Evolutionary conservation across 2,888 invertebrate genomes (phyloP).

Genomic region (Thyatira batis): DNA sequence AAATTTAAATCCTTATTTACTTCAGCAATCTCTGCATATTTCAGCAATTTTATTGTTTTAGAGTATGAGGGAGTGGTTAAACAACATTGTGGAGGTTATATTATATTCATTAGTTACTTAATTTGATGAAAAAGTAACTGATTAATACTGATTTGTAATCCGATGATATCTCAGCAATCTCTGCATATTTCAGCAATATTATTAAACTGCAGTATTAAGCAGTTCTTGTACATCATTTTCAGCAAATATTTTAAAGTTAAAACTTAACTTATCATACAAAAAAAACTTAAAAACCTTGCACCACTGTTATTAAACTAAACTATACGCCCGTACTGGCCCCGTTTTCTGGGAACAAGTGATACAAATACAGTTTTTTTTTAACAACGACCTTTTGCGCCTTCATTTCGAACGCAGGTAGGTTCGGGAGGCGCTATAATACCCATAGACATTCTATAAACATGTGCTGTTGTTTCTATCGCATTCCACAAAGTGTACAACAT

Average conservation of each 20-base stretch:
- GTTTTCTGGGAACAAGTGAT: constrained; percentile 3
- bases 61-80: not conserved
- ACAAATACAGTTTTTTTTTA: not conserved
- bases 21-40: not conserved
- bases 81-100: not conserved
- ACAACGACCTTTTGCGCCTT: not conserved
- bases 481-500: too few relatives aligned
- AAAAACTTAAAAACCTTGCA: not conserved
- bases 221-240: too few relatives aligned
- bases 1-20: not conserved
- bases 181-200: too few relatives aligned
- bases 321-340: not conserved
- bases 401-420: not conserved
- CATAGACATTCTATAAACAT: not conserved
- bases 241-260: too few relatives aligned
- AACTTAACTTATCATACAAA: too few relatives aligned
- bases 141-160: too few relatives aligned
- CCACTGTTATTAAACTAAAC: not conserved
- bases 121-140: too few relatives aligned
- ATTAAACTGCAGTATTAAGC: too few relatives aligned
- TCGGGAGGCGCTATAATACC: not conserved
- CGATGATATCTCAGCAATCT: too few relatives aligned
- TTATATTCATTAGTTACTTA: too few relatives aligned
- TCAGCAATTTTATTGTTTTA: not conserved
- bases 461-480: not conserved